Evolutionary conservation across 1,140 invertebrate species (phyloP), one percentile per base, ranked within the genome.

Genomic region (Anastrepha ludens): DNA sequence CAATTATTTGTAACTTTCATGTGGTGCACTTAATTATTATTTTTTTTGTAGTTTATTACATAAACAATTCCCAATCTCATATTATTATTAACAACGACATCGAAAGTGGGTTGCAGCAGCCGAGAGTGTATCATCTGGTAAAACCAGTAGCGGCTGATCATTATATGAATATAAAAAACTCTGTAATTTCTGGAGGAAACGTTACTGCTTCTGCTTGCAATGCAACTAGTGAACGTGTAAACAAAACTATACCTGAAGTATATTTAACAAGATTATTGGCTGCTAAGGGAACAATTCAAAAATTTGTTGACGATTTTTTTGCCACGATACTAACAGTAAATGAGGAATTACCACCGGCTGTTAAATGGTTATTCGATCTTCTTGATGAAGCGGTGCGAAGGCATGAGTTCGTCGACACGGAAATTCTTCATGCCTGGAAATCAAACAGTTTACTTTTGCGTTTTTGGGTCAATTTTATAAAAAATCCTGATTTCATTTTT

Each of bases 401-500:
- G 87, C 97, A 99, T 91, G 96, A 96, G 58, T 98, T 98, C 64
- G 94, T 96, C 85, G 97, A 98, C 92, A 96, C 97, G 0, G 98
- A 99, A 94, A 97, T 99, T 62, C 95, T 98, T 1, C 98, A 99
- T 93, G 97, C 98, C 2, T 99, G 98, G 98, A 99, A 99, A 94
- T 98, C 97, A 1, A 99, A 99, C 90, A 98, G 98, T 94, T 95
- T 98, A 92, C 98, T 98, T 62, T 94, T 99, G 78, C 95, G 98
- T 90, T 99, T 99, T 94, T 99, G 98, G 98, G 97, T 99, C 17
- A 99, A 99, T 94, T 97, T 99, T 89, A 98, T 99, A 87, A 99
- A 99, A 93, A 99, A 99, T 95, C 98, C 98, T 8, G 97, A 99
- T 94, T 98, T 98, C 93, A 98, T 99, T 93, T 98, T 99, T 93